A percentile compares a stretch with the other conserved stretches of the same genome.
These are phyloP conservation scores for Myotis myotis DNA, from an alignment of 2,797 vertebrate genomes.

Conservation along the genomic window DNA sequence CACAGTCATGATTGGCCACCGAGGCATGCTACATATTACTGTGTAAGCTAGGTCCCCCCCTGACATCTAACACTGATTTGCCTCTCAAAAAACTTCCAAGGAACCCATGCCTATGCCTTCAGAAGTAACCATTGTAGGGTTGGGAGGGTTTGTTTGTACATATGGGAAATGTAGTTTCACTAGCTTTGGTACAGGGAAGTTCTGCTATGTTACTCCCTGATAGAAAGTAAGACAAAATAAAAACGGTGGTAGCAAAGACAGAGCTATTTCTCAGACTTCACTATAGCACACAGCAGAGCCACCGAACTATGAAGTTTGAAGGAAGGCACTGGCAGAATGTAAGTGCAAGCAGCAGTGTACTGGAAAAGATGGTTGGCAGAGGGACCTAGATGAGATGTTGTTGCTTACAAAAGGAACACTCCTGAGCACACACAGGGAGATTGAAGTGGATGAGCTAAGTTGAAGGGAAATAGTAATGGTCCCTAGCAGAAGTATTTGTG, in stretches of 20 bases:
- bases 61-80: not conserved
- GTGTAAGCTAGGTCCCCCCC: not conserved
- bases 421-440: not conserved
- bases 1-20: not conserved
- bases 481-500: not conserved
- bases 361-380: not conserved
- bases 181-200: not conserved
- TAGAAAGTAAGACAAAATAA: conserved; percentile 44
- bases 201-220: not conserved
- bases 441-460: not conserved
- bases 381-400: not conserved
- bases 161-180: not conserved
- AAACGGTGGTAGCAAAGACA: not conserved
- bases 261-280: not conserved
- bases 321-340: not conserved
- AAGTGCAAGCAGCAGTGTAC: not conserved
- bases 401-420: not conserved
- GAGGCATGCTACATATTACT: not conserved
- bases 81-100: not conserved
- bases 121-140: not conserved
- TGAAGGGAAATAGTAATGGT: not conserved
- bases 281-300: not conserved
- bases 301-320: not conserved
- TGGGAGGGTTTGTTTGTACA: not conserved
- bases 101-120: not conserved